Evolutionary conservation across 2,888 invertebrate genomes (phyloP).

Genomic region (Tethea ocularis): DNA sequence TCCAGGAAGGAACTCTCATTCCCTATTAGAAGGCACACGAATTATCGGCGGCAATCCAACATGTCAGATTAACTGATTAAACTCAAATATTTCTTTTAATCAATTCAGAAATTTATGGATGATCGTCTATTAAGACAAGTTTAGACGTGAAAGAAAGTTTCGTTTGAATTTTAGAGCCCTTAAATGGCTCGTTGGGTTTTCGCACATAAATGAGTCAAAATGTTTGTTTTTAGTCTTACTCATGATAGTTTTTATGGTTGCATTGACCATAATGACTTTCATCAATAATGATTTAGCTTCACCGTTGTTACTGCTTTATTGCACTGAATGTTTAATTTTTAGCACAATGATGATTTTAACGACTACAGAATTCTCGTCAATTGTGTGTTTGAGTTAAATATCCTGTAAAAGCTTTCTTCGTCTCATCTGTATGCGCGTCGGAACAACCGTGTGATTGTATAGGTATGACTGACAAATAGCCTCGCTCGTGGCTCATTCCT

Average conservation of each 20-base stretch:
- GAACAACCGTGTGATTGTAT: conserved; percentile 51
- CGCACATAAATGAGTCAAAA: conserved; percentile 48
- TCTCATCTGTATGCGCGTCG: conserved; percentile 62
- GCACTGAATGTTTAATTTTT: neutral
- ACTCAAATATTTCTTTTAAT: neutral
- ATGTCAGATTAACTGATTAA: neutral
- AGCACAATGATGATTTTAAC: neutral
- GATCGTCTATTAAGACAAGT: conserved; percentile 49
- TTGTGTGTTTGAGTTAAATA: conserved; percentile 37
- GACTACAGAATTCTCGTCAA: neutral
- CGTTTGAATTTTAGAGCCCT: conserved; percentile 67
- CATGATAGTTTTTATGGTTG: conserved; percentile 51
- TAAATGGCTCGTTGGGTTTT: conserved; percentile 41
- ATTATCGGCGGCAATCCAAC: neutral
- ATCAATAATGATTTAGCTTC: conserved; percentile 37
- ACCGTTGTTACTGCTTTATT: neutral
- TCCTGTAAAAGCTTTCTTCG: conserved; percentile 43
- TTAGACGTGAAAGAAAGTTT: conserved; percentile 64
- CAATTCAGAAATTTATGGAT: neutral
- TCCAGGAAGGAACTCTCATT: conserved; percentile 38
- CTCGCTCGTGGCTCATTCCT: conserved; percentile 54
- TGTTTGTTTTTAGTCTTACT: too few relatives aligned
- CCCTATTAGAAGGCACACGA: conserved; percentile 19
- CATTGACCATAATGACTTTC: conserved; percentile 59
- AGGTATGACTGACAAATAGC: conserved; percentile 67